phyloP scores from a whole-genome alignment of 2,113 vertebrate genomes.

The Tretioscincus oriximinensis region DNA sequence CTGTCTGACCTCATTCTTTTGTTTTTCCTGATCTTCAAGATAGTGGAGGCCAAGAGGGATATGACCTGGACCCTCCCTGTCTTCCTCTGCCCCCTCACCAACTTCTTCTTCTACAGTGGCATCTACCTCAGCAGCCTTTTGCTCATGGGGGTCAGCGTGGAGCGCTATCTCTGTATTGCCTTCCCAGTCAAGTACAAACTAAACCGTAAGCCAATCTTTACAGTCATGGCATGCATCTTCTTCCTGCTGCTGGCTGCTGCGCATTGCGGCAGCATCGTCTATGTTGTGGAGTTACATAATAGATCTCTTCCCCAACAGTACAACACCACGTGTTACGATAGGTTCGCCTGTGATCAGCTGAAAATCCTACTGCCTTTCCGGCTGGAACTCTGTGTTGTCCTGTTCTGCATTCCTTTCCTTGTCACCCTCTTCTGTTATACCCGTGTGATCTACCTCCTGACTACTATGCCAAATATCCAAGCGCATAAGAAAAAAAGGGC shows the following conservation, averaged over 20 bases:
- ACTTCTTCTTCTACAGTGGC: slow-evolving; percentile 86
- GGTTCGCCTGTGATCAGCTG: slow-evolving; percentile 25
- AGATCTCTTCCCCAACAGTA: slow-evolving; percentile 68
- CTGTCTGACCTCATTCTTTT: slow-evolving; percentile 86
- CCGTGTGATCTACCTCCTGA: slow-evolving; percentile 63
- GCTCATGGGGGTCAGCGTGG: slow-evolving; percentile 82
- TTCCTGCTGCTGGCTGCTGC: slow-evolving; percentile 77
- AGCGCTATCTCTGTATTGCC: slow-evolving; percentile 86
- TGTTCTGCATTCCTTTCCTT: slow-evolving; percentile 66
- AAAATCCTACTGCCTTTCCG: slow-evolving; percentile 39
- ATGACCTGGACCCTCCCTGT: slow-evolving; percentile 75
- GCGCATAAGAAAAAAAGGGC: slow-evolving; percentile 57
- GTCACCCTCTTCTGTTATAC: slow-evolving; percentile 68
- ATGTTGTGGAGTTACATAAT: slow-evolving; percentile 67
- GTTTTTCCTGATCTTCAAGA: slow-evolving; percentile 86
- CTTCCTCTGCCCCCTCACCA: slow-evolving; percentile 75
- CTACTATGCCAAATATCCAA: slow-evolving; percentile 56
- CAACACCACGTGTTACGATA: slow-evolving; percentile 49
- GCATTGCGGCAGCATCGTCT: slow-evolving; percentile 79
- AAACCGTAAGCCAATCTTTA: slow-evolving; percentile 75
- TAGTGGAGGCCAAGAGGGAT: slow-evolving; percentile 70
- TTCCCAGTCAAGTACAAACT: slow-evolving; percentile 83
- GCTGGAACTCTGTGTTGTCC: slow-evolving; percentile 64
- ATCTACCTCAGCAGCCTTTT: slow-evolving; percentile 89
- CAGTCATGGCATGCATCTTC: slow-evolving; percentile 75